Evolutionary conservation across 2,888 invertebrate species (phyloP).

Genomic region (Cremastinae sp.): DNA sequence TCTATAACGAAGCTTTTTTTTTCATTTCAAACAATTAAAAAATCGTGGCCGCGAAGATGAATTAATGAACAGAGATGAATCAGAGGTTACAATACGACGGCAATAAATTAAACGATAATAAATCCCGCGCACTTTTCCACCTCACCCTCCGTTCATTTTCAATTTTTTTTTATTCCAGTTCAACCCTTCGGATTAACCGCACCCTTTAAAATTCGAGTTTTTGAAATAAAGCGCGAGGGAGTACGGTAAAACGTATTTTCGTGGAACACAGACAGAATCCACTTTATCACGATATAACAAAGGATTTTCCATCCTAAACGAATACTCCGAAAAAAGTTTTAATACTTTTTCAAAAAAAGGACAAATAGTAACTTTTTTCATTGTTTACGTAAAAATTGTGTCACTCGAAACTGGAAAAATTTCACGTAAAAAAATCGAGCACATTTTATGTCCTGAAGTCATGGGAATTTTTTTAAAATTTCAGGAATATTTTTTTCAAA

Average conservation of each 20-base stretch:
- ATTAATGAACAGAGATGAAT: slow-evolving; percentile 2
- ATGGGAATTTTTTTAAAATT: too few relatives aligned
- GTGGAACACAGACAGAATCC: not conserved
- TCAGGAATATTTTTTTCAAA: too few relatives aligned
- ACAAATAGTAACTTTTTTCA: too few relatives aligned
- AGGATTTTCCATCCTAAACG: too few relatives aligned
- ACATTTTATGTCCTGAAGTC: too few relatives aligned
- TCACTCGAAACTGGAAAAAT: too few relatives aligned
- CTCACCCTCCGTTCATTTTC: slow-evolving; percentile 18
- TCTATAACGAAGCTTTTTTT: not conserved
- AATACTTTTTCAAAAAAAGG: too few relatives aligned
- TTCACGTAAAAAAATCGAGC: too few relatives aligned
- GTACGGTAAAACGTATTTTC: slow-evolving; percentile 2
- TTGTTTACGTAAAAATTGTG: too few relatives aligned
- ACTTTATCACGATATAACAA: not conserved
- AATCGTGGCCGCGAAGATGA: not conserved
- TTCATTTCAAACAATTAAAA: too few relatives aligned
- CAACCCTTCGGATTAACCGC: slow-evolving; percentile 10
- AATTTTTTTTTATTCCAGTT: slow-evolving; percentile 17
- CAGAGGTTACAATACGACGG: slow-evolving; percentile 9
- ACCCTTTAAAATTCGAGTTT: slow-evolving; percentile 11
- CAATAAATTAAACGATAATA: slow-evolving; percentile 26
- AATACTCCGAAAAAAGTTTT: too few relatives aligned
- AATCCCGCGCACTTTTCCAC: slow-evolving; percentile 12
- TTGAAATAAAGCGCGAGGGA: slow-evolving; percentile 9